These are phyloP conservation scores for Nasonia oneida DNA, from an alignment of 2,888 invertebrate genomes.

Conservation along the genomic window DNA sequence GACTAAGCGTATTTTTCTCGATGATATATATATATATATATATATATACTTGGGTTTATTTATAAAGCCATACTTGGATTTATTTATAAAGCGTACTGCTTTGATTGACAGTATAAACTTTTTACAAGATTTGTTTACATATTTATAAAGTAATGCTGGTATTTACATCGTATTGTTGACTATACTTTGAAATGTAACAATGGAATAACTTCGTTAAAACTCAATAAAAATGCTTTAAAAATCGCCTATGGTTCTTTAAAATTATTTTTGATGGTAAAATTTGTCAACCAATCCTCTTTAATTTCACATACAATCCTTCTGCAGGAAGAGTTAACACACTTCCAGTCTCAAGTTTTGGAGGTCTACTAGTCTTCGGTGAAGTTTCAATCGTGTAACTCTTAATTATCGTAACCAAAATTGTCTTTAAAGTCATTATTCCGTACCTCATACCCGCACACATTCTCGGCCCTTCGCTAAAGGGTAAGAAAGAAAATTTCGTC, in stretches of 20 bases:
- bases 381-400: conserved; percentile 65
- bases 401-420: conserved; percentile 65
- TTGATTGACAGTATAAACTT: background rate
- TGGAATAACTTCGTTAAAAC: conserved; percentile 18
- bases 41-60: too few species aligned
- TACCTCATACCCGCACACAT: conserved; percentile 71
- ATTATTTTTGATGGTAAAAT: background rate
- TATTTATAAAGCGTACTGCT: background rate
- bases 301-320: conserved; percentile 47
- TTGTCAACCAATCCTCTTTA: conserved; percentile 46
- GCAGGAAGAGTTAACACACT: conserved; percentile 20
- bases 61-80: background rate
- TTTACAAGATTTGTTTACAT: conserved; percentile 31
- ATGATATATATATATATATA: background rate
- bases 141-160: conserved; percentile 2
- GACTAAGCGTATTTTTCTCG: conserved; percentile 28
- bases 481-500: conserved; percentile 66
- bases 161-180: background rate
- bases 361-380: conserved; percentile 65
- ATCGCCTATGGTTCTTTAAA: too few species aligned
- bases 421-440: conserved; percentile 68
- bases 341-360: conserved; percentile 57
- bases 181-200: conserved; percentile 31
- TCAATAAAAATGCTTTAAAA: conserved; percentile 21
- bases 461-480: conserved; percentile 73